phyloP scores from a whole-genome alignment of 2,797 vertebrate genomes.

The Sebastes nivosus region DNA sequence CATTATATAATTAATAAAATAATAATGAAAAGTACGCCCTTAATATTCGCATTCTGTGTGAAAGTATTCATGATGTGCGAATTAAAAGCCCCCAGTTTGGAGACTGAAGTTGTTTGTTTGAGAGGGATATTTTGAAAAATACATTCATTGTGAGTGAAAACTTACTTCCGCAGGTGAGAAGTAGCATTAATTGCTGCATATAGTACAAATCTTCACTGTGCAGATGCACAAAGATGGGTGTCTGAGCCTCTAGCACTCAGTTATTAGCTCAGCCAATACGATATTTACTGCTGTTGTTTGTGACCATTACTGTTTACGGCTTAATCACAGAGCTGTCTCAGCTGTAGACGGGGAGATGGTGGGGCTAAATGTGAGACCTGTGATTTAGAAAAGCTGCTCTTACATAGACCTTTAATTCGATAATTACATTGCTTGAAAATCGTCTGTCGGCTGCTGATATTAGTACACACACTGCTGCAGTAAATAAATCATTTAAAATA shows the following conservation, averaged over 20 bases:
- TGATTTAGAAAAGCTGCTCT: slow-evolving; percentile 34
- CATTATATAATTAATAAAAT: no score
- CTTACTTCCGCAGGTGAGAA: background rate
- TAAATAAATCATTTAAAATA: slow-evolving; percentile 29
- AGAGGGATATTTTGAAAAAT: no score
- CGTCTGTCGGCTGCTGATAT: background rate
- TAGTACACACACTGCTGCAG: slow-evolving; percentile 7
- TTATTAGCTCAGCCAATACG: background rate
- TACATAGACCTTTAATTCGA: slow-evolving; percentile 14
- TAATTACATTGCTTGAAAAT: background rate
- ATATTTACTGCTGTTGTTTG: slow-evolving; percentile 19
- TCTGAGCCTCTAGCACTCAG: background rate
- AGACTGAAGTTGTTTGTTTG: background rate
- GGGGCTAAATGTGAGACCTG: slow-evolving; percentile 10
- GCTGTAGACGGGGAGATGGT: background rate
- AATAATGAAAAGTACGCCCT: no score
- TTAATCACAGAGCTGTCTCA: slow-evolving; percentile 28
- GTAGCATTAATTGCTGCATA: background rate
- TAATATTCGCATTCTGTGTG: no score
- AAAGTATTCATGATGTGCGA: no score
- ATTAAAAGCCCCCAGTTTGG: no score
- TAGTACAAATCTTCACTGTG: background rate
- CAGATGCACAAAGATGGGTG: background rate
- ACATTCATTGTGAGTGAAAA: no score
- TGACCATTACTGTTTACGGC: slow-evolving; percentile 9